Percentiles rank a stretch among this genome's conserved stretches.
Evolutionary conservation across 1,140 invertebrate species (phyloP).

Genomic region (Drosophila insularis): DNA sequence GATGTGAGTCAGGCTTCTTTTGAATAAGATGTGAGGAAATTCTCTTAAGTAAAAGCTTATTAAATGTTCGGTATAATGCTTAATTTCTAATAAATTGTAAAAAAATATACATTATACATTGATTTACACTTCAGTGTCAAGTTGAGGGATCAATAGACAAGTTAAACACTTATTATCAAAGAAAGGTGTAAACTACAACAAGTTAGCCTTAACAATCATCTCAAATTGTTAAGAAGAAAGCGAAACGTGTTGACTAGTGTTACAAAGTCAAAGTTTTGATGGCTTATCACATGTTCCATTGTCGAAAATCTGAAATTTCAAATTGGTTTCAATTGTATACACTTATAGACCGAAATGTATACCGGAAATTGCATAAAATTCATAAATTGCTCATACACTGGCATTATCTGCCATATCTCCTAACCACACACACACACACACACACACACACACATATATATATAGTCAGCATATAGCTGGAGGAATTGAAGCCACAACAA

Average conservation of each 20-base stretch:
- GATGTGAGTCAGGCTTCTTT: neutral
- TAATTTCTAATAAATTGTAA: too few species aligned
- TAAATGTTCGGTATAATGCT: too few species aligned
- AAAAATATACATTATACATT: too few species aligned
- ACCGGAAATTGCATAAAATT: slow-evolving; percentile 64
- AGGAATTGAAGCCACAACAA: slow-evolving; percentile 39
- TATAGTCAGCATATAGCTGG: neutral
- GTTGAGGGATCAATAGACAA: too few species aligned
- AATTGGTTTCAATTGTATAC: slow-evolving; percentile 45
- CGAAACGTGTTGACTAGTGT: neutral
- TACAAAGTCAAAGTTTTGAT: neutral
- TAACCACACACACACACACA: slow-evolving; percentile 29
- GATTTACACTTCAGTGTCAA: too few species aligned
- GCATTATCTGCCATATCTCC: slow-evolving; percentile 26
- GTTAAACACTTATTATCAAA: too few species aligned
- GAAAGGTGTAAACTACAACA: too few species aligned
- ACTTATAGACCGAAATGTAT: slow-evolving; percentile 27
- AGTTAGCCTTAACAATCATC: too few species aligned
- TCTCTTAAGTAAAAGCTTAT: too few species aligned
- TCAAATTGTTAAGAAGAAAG: neutral
- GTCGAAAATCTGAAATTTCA: slow-evolving; percentile 27
- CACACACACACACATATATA: neutral
- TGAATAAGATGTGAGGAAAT: neutral
- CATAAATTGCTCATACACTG: slow-evolving; percentile 48
- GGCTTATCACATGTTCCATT: slow-evolving; percentile 2